Conservation (phyloP, 2,797 vertebrate species). For the Neopelma chrysocephalum region DNA sequence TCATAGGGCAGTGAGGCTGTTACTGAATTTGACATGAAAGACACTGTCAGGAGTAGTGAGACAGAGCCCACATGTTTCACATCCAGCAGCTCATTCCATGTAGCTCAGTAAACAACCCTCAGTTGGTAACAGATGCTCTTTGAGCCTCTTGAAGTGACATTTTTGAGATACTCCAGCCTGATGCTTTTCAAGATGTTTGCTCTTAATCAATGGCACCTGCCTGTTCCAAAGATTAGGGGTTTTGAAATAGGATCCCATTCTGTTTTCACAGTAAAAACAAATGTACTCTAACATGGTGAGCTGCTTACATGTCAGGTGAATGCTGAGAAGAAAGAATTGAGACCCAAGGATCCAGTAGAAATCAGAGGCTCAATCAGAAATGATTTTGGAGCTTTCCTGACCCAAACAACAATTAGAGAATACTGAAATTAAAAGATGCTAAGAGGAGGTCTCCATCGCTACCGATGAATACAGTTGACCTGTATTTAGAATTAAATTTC, state of each 20-base stretch:
- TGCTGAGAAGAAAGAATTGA: neutral
- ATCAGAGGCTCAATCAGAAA: neutral
- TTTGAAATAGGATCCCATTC: neutral
- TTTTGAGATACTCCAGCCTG: neutral
- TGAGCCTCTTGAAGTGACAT: neutral
- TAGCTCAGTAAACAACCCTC: neutral
- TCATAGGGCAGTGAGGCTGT: neutral
- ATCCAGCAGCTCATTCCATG: neutral
- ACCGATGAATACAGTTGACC: neutral
- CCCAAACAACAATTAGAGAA: neutral
- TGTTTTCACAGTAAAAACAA: slow-evolving; percentile 9
- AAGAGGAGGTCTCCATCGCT: neutral
- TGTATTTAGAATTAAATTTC: neutral
- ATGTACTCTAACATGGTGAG: neutral
- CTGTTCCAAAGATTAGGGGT: neutral
- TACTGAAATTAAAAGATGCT: neutral
- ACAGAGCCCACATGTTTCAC: neutral
- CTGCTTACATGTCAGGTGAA: neutral
- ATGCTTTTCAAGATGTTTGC: neutral
- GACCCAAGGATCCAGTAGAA: neutral
- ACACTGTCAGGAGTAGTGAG: neutral
- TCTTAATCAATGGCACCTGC: neutral
- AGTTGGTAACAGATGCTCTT: neutral
- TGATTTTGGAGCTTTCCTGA: neutral
- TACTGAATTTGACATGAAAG: neutral